Evolutionary conservation across 2,113 vertebrate genomes (phyloP).

Genomic region (Dromas ardeola): DNA sequence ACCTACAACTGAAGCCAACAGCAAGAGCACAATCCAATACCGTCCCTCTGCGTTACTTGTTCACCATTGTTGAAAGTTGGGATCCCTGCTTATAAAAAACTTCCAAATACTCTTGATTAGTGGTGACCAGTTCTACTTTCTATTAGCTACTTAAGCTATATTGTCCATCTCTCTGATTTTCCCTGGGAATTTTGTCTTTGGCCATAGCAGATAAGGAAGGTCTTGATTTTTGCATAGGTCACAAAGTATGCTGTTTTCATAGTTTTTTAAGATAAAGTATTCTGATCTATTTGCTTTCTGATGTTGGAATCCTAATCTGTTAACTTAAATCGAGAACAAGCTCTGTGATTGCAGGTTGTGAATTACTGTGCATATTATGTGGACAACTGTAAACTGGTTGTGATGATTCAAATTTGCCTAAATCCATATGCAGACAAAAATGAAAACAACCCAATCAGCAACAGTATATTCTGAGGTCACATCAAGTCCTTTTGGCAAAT

Average conservation of each 20-base stretch:
- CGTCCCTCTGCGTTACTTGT: fast-evolving
- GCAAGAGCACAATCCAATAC: neutral
- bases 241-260: neutral
- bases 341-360: neutral
- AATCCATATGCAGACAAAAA: neutral
- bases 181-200: neutral
- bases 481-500: neutral
- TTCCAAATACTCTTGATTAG: neutral
- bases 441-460: neutral
- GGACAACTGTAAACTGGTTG: neutral
- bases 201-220: neutral
- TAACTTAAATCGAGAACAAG: neutral
- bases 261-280: neutral
- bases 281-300: neutral
- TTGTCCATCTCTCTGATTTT: neutral
- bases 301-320: neutral
- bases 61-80: neutral
- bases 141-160: neutral
- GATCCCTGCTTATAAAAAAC: neutral
- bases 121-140: neutral
- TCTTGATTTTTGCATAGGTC: neutral
- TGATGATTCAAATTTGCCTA: neutral
- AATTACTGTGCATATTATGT: neutral
- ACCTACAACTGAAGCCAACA: neutral
- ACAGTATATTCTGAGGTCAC: neutral